Evolutionary conservation across 2,113 vertebrate genomes (phyloP).

Genomic region (Megalops atlanticus): DNA sequence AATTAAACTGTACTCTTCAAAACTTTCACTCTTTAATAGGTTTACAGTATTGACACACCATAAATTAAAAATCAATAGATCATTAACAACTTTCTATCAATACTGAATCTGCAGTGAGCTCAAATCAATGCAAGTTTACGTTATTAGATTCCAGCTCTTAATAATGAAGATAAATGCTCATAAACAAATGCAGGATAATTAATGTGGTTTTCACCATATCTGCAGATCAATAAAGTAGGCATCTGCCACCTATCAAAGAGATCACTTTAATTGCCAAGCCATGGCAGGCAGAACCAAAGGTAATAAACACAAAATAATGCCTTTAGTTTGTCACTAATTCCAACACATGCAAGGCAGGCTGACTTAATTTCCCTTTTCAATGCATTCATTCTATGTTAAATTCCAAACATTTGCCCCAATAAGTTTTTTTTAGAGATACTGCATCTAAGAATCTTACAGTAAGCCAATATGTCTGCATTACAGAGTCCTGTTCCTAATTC

Average conservation of each 20-base stretch:
- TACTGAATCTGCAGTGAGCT: conserved; percentile 22
- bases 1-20: neutral
- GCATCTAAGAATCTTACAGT: too few species aligned
- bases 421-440: too few species aligned
- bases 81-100: conserved; percentile 24
- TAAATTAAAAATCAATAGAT: conserved; percentile 30
- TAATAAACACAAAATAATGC: neutral
- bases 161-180: conserved; percentile 19
- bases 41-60: conserved; percentile 13
- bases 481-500: too few species aligned
- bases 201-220: conserved; percentile 16
- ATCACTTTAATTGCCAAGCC: neutral
- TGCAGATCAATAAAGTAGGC: neutral
- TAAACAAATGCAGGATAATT: conserved; percentile 21
- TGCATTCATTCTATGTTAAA: too few species aligned
- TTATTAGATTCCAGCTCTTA: neutral
- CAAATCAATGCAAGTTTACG: conserved; percentile 21
- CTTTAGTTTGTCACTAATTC: too few species aligned
- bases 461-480: too few species aligned
- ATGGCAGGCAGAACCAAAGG: neutral
- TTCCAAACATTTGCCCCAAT: too few species aligned
- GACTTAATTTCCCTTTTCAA: too few species aligned
- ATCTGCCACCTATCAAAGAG: too few species aligned
- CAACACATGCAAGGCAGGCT: too few species aligned
- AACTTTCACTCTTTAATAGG: conserved; percentile 22